Evolutionary conservation across 2,113 vertebrate species (phyloP).

Genomic region (Chionodraco myersi): DNA sequence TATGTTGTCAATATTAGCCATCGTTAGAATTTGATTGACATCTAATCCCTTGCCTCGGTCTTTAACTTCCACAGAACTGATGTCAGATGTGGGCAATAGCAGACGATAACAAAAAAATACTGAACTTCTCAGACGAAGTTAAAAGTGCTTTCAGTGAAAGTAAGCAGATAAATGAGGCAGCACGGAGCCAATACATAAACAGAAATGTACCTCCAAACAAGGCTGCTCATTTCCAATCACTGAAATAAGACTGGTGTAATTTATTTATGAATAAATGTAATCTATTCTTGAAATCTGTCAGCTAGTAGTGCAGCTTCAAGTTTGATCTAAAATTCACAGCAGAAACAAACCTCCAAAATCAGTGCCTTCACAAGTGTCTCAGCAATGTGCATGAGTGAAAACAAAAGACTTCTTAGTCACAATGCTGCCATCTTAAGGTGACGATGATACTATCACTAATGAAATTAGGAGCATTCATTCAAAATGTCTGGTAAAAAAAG

Average conservation of each 20-base stretch:
- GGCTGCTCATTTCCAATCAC: slow-evolving; percentile 61
- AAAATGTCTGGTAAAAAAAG: background rate
- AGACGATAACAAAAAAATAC: too few relatives aligned
- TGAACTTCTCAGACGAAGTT: too few relatives aligned
- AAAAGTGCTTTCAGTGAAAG: too few relatives aligned
- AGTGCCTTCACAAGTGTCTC: too few relatives aligned
- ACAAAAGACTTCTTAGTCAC: background rate
- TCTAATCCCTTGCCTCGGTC: accelerated
- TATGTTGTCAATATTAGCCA: background rate
- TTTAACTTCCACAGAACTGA: background rate
- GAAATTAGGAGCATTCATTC: background rate
- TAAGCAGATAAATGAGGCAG: too few relatives aligned
- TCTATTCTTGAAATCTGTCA: slow-evolving; percentile 65
- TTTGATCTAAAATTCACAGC: slow-evolving; percentile 30
- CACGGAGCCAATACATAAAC: too few relatives aligned
- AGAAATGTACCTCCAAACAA: slow-evolving; percentile 59
- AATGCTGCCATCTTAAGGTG: slow-evolving; percentile 45
- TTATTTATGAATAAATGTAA: slow-evolving; percentile 76
- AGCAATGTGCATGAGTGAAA: too few relatives aligned
- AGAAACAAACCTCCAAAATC: background rate
- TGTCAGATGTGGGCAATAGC: background rate
- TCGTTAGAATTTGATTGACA: background rate
- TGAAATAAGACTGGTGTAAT: slow-evolving; percentile 60
- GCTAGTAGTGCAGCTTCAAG: slow-evolving; percentile 33
- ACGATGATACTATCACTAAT: background rate